A percentile compares a stretch with the other conserved stretches of the same genome.
Conservation (phyloP, 2,888 invertebrate species). For the Odontothrips loti region DNA sequence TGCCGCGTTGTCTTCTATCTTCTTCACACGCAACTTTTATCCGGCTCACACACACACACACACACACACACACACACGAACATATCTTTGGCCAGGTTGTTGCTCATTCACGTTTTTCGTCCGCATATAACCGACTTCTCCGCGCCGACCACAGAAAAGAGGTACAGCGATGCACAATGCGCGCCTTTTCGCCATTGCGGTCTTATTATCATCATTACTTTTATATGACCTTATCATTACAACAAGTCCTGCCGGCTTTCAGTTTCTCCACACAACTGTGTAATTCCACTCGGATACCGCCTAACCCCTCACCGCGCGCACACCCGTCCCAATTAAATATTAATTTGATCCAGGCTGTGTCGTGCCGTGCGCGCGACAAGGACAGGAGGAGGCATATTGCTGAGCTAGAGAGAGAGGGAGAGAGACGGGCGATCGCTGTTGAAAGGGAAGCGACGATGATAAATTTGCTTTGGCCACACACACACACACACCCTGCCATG, state of each 20-base stretch:
- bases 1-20: no score
- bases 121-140: background rate
- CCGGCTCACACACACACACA: background rate
- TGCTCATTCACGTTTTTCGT: no score
- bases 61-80: background rate
- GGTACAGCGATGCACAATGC: no score
- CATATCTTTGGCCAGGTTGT: no score
- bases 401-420: background rate
- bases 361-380: background rate
- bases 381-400: background rate
- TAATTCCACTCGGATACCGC: background rate
- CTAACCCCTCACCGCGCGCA: background rate
- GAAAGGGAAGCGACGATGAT: background rate
- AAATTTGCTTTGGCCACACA: background rate
- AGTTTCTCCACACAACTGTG: conserved; percentile 24
- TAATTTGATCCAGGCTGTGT: background rate
- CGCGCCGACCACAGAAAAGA: background rate
- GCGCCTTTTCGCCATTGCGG: no score
- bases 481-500: no score
- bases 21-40: no score
- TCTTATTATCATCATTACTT: background rate
- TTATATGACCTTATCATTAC: conserved; percentile 25
- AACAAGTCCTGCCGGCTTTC: background rate
- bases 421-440: background rate
- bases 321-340: conserved; percentile 17